Conservation (phyloP, 1,140 invertebrate species). For the Ganaspis sp. region DNA sequence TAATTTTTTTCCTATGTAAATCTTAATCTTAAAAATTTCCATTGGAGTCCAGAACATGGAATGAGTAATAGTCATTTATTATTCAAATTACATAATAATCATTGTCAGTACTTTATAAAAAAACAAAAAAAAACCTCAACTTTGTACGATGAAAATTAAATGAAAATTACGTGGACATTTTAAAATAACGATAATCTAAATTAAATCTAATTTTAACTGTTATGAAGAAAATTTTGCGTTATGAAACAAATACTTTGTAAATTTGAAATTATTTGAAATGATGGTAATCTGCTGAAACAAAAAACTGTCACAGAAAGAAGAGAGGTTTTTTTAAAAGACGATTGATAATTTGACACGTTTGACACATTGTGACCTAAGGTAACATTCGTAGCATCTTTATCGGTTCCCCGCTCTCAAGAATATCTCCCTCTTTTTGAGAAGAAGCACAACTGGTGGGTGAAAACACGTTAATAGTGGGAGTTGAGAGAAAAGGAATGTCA, state of each 20-base stretch:
- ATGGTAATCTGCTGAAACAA: too few species aligned
- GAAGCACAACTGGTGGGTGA: slow-evolving; percentile 13
- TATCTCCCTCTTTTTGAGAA: slow-evolving; percentile 12
- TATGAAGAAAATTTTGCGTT: too few species aligned
- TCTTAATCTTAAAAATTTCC: neutral
- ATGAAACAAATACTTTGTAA: too few species aligned
- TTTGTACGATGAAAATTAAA: too few species aligned
- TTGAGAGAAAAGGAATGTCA: neutral
- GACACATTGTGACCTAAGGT: neutral
- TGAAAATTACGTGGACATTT: too few species aligned
- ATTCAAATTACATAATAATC: neutral
- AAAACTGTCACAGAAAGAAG: neutral
- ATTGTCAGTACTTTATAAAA: neutral
- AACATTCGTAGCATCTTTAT: neutral
- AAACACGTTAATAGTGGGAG: slow-evolving; percentile 16
- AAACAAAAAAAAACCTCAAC: neutral
- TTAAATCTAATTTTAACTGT: too few species aligned
- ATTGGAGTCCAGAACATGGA: too few species aligned
- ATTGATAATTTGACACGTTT: neutral
- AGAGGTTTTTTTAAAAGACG: neutral
- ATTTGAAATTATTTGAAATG: too few species aligned
- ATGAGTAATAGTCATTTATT: too few species aligned
- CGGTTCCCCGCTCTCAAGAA: neutral
- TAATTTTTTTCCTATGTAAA: neutral
- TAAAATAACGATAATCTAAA: too few species aligned